Conservation (phyloP, 1,140 invertebrate genomes). For the Drosophila suzukii region DNA sequence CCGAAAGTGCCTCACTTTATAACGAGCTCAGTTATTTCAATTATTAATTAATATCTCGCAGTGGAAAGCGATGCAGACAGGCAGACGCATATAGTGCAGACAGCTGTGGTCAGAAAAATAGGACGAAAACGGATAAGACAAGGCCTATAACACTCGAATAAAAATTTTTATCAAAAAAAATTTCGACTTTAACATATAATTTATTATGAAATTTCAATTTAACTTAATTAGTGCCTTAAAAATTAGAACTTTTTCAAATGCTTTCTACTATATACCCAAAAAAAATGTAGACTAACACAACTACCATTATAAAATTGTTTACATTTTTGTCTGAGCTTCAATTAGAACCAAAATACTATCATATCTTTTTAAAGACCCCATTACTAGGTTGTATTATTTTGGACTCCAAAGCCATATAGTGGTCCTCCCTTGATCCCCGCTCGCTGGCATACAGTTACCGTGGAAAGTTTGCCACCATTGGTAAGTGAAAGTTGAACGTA, state of each 20-base stretch:
- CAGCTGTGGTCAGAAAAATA: slow-evolving; percentile 1
- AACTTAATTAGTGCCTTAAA: too few relatives aligned
- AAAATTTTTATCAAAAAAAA: too few relatives aligned
- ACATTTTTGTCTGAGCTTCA: too few relatives aligned
- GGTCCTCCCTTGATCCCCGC: neutral
- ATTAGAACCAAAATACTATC: neutral
- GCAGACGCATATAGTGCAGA: slow-evolving; percentile 7
- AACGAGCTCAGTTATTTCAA: slow-evolving; percentile 65
- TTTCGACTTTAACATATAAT: too few relatives aligned
- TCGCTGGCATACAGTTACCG: slow-evolving; percentile 40
- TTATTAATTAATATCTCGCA: slow-evolving; percentile 80
- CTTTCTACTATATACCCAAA: too few relatives aligned
- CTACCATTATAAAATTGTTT: too few relatives aligned
- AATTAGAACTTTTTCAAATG: too few relatives aligned
- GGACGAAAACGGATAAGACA: neutral
- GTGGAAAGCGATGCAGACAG: slow-evolving; percentile 31
- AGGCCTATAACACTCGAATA: too few relatives aligned
- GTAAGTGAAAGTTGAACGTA: slow-evolving; percentile 65
- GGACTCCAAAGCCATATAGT: neutral
- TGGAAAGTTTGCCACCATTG: slow-evolving; percentile 65
- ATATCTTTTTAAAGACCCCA: neutral
- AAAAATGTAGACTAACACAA: too few relatives aligned
- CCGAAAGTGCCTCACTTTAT: slow-evolving; percentile 47
- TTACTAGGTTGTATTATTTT: neutral
- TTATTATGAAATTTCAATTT: too few relatives aligned